Conservation (phyloP, 2,113 vertebrate species). For the Scomber colias region DNA sequence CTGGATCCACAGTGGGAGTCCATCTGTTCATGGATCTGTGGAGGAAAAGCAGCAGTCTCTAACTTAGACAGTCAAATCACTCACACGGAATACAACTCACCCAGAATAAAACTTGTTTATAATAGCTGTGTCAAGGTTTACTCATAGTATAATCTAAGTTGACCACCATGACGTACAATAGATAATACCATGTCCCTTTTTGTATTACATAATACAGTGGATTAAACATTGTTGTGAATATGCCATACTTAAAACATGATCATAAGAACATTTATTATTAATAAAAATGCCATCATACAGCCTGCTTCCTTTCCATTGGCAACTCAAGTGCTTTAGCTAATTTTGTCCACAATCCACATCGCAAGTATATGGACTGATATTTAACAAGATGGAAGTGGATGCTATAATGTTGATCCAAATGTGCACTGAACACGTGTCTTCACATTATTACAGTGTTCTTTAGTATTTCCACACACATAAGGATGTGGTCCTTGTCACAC, state of each 20-base stretch:
- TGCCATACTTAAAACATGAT: no score
- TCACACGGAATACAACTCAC: background rate
- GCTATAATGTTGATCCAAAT: background rate
- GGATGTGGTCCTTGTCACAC: background rate
- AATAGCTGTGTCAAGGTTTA: background rate
- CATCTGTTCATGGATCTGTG: no score
- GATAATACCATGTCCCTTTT: background rate
- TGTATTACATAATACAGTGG: background rate
- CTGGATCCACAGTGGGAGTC: no score
- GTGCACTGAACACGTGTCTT: background rate
- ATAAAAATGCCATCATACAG: no score
- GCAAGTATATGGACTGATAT: no score
- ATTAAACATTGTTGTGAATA: no score
- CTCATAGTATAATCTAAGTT: background rate
- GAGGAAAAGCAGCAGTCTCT: background rate
- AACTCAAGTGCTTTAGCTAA: no score
- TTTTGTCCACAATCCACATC: no score
- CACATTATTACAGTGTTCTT: background rate
- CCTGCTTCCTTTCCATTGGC: no score
- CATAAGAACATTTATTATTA: no score
- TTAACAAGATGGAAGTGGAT: background rate
- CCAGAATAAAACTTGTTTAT: conserved; percentile 8
- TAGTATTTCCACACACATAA: background rate
- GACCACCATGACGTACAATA: background rate
- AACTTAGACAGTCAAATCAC: background rate